Percentiles rank a stretch among this genome's conserved stretches.
phyloP scores from a whole-genome alignment of 2,888 invertebrate species.

The Lacanobia oleracea region DNA sequence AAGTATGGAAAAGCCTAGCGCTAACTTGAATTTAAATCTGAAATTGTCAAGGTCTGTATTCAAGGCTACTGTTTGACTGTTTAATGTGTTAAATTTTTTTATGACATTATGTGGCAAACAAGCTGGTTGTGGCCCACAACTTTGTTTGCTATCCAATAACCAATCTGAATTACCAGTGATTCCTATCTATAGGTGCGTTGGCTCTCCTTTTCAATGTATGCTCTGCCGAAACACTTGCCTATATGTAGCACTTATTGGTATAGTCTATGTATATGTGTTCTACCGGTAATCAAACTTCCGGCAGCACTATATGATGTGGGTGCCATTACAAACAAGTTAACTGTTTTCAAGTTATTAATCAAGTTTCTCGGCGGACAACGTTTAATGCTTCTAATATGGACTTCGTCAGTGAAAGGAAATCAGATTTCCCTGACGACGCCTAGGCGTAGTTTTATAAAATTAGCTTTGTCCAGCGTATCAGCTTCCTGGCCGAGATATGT shows the following conservation, averaged over 20 bases:
- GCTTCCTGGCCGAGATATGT: not conserved
- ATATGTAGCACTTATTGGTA: not conserved
- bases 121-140: too few species aligned
- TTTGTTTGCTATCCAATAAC: too few species aligned
- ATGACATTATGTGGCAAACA: too few species aligned
- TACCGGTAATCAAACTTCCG: constrained; percentile 44
- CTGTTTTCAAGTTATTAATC: constrained; percentile 51
- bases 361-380: constrained; percentile 30
- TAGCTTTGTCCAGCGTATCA: not conserved
- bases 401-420: constrained; percentile 47
- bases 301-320: constrained; percentile 40
- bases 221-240: not conserved
- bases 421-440: constrained; percentile 27
- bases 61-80: too few species aligned
- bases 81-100: too few species aligned
- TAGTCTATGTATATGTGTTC: not conserved
- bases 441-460: constrained; percentile 18
- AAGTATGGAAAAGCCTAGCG: too few species aligned
- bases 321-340: constrained; percentile 51
- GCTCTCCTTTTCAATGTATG: too few species aligned
- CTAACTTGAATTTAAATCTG: too few species aligned
- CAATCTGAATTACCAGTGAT: too few species aligned
- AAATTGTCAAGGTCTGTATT: too few species aligned
- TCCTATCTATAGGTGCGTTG: too few species aligned
- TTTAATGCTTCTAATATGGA: constrained; percentile 26